Evolutionary conservation across 2,888 invertebrate genomes (phyloP), one percentile per base, ranked within the genome.

Genomic region (Drosophila lutescens): DNA sequence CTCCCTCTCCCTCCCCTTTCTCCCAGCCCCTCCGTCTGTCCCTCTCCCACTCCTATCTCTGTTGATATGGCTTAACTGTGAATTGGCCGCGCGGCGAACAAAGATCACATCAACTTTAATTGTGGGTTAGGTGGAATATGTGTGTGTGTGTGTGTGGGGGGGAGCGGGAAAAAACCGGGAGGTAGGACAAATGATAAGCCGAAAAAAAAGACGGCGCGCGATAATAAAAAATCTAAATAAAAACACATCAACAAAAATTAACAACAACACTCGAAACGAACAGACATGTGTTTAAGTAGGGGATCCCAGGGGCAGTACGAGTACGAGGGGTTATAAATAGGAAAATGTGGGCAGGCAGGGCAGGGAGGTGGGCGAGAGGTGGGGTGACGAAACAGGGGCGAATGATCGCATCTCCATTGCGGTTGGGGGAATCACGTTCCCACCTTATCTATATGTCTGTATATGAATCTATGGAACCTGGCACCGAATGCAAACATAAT

Each of bases 201-300:
- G 62, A 67, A 86, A 23, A 51, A 32, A 38, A 12, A 32, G 1
- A 6, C 26, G 34, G 65, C 76, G 61, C 30, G 49, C 68, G 83
- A 83, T 86, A 82, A 86, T 82, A 80, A 74, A 73, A 72, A 83
- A 66, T 66, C 74, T 74, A 72, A 82, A 86, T 80, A 82, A 72
- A 78, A 61, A 56, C 57, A 56, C 43, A 82, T 61, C 60, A 71
- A 77, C 71, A 65, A 72, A 78, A 83, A 82, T 82, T 86, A 86
- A 80, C 84, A 83, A 78, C 65, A 83, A 71, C 50, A 56, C 62
- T 80, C 59, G 62, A 86, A 83, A 82, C 67, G 51, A 49, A 56
- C 63, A 63, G 59, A 55, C 60, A 71, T 66, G 67, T 36, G 40
- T 59, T 47, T 41, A 23, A 50, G 15, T 26, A 8, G 15, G 9